These are phyloP conservation scores for Micropoecilia bifurca DNA, from an alignment of 2,797 vertebrate species.

Conservation along the genomic window DNA sequence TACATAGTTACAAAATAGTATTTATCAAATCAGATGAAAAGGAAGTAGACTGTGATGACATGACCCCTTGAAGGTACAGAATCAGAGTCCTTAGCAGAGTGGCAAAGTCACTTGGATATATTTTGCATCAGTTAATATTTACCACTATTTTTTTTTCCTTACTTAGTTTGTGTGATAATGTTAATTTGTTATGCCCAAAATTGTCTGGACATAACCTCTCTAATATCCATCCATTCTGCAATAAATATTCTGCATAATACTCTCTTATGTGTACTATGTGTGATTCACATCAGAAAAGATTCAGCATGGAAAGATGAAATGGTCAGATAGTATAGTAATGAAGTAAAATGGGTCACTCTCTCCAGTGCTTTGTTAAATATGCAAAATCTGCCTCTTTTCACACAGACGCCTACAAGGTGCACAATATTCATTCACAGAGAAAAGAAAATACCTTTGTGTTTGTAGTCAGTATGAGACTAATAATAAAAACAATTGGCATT, in stretches of 20 bases:
- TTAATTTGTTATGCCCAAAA: not conserved
- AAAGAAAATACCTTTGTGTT: constrained; percentile 36
- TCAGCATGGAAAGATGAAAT: constrained; percentile 2
- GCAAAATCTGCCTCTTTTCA: constrained; percentile 19
- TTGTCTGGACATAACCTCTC: not conserved
- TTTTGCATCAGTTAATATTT: not conserved
- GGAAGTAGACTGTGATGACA: not conserved
- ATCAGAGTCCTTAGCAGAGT: not conserved
- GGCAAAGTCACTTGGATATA: not conserved
- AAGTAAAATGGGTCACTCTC: constrained; percentile 10
- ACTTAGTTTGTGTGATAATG: not conserved
- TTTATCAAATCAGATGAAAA: too few relatives aligned
- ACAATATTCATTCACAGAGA: constrained; percentile 14
- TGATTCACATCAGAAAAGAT: constrained; percentile 8
- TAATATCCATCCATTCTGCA: not conserved
- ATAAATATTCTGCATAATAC: not conserved
- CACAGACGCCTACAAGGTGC: constrained; percentile 4
- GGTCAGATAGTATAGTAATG: constrained; percentile 9
- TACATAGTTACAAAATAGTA: not conserved
- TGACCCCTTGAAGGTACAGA: not conserved
- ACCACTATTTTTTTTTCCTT: not conserved
- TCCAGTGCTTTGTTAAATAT: constrained; percentile 14
- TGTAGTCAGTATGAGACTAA: constrained; percentile 30
- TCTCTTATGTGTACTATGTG: not conserved
- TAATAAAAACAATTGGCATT: constrained; percentile 38